phyloP scores from a whole-genome alignment of 2,888 invertebrate genomes.

The Pollenia amentaria region DNA sequence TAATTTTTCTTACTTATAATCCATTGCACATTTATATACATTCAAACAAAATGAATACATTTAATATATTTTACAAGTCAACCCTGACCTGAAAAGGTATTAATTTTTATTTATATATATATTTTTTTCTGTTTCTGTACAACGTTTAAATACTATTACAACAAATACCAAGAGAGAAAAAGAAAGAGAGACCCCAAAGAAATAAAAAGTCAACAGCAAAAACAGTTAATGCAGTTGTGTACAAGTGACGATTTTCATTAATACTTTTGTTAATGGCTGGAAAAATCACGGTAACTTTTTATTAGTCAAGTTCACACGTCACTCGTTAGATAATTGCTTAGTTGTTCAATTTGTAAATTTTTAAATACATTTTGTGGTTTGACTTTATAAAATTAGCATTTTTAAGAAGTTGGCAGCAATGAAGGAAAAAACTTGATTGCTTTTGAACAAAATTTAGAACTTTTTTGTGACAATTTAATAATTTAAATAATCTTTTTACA shows the following conservation, averaged over 20 bases:
- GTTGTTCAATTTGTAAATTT: too few species aligned
- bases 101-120: slow-evolving; percentile 54
- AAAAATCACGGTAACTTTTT: too few species aligned
- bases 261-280: not conserved
- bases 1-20: slow-evolving; percentile 41
- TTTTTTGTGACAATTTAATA: too few species aligned
- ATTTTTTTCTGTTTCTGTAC: slow-evolving; percentile 36
- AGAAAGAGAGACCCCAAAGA: slow-evolving; percentile 22
- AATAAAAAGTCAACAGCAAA: slow-evolving; percentile 19
- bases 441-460: too few species aligned
- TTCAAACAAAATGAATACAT: slow-evolving; percentile 57
- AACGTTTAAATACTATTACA: slow-evolving; percentile 51
- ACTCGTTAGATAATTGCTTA: too few species aligned
- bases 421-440: too few species aligned
- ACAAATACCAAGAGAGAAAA: slow-evolving; percentile 35
- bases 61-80: slow-evolving; percentile 72
- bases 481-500: too few species aligned
- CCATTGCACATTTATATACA: slow-evolving; percentile 64
- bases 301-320: too few species aligned
- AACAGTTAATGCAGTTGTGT: slow-evolving; percentile 67
- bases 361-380: too few species aligned
- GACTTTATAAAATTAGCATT: too few species aligned
- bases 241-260: slow-evolving; percentile 67
- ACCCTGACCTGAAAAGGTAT: slow-evolving; percentile 73
- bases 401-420: too few species aligned